phyloP scores from a whole-genome alignment of 2,888 invertebrate species.

The Erannis defoliaria region DNA sequence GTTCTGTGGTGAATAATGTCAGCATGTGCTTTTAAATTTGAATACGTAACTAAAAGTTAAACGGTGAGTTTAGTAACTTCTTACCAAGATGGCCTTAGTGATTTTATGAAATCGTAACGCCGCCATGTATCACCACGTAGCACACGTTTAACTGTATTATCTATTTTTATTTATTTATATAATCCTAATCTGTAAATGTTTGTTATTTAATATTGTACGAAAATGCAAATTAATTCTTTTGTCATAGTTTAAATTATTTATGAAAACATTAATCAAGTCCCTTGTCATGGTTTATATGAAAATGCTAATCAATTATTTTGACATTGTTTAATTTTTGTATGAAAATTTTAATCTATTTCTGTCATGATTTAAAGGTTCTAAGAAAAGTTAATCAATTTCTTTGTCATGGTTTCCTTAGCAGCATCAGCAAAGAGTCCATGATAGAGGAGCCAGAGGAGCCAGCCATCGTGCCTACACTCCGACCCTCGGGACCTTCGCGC shows the following conservation, averaged over 20 bases:
- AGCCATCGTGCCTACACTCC: conserved; percentile 74
- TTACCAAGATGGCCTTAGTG: too few relatives aligned
- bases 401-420: conserved; percentile 29
- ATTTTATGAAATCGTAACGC: too few relatives aligned
- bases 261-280: neutral
- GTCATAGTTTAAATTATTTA: neutral
- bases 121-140: too few relatives aligned
- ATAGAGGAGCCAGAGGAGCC: conserved; percentile 70
- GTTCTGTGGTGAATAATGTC: neutral
- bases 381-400: conserved; percentile 17
- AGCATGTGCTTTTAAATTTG: neutral
- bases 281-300: neutral
- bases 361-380: neutral
- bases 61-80: too few relatives aligned
- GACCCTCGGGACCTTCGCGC: conserved; percentile 71
- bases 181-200: neutral
- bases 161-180: neutral
- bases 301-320: conserved; percentile 19
- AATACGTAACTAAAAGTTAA: too few relatives aligned
- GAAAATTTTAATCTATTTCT: neutral
- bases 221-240: neutral
- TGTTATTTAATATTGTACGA: neutral
- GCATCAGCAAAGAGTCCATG: conserved; percentile 63
- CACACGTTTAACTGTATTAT: too few relatives aligned
- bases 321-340: conserved; percentile 13